phyloP scores from a whole-genome alignment of 2,888 invertebrate species.

The Sericinus montela region DNA sequence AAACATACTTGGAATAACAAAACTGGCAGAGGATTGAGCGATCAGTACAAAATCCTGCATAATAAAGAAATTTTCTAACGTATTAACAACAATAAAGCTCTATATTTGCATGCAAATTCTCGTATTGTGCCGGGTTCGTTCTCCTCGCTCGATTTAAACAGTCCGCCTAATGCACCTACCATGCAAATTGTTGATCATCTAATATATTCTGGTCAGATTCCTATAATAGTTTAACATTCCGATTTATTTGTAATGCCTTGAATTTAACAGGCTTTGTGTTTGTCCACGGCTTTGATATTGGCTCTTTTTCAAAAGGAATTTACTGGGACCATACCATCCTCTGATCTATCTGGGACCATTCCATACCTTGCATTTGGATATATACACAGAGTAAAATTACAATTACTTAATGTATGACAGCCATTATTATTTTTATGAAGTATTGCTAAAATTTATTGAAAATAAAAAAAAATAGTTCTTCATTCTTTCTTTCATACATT shows the following conservation, averaged over 20 bases:
- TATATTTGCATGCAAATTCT: conserved; percentile 47
- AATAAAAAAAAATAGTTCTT: no score
- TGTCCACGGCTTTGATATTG: conserved; percentile 3
- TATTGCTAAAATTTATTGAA: no score
- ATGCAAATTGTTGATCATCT: conserved; percentile 33
- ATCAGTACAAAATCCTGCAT: conserved; percentile 8
- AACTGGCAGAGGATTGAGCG: background rate
- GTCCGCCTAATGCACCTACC: conserved; percentile 30
- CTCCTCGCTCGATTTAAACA: conserved; percentile 41
- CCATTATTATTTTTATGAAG: no score
- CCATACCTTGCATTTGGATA: no score
- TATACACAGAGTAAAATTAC: no score
- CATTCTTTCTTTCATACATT: no score
- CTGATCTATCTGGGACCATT: no score
- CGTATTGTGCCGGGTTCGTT: conserved; percentile 54
- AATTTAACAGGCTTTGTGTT: conserved; percentile 15
- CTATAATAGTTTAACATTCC: conserved; percentile 19
- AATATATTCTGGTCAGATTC: conserved; percentile 35
- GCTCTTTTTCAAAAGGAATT: conserved; percentile 1
- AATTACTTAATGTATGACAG: no score
- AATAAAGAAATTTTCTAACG: conserved; percentile 12
- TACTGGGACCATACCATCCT: background rate
- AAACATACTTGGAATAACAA: background rate
- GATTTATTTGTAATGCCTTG: conserved; percentile 15
- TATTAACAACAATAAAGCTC: conserved; percentile 33